Evolutionary conservation across 1,140 invertebrate genomes (phyloP), one percentile per base, ranked within the genome.

Genomic region (Limonius californicus): DNA sequence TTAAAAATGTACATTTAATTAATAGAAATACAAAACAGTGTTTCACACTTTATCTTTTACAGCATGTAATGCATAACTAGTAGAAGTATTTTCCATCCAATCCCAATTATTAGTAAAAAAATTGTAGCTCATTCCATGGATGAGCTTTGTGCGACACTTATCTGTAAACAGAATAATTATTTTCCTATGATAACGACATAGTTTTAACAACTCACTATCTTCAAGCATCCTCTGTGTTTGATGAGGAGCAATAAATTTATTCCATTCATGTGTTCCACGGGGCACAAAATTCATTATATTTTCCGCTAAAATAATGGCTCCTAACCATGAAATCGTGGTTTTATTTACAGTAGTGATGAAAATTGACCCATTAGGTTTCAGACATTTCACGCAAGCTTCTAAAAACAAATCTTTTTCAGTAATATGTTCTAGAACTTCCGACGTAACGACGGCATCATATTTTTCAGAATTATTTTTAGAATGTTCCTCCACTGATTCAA

Each of bases 401-500:
- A 94, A 67, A 79, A 94, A 94, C 1, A 79, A 67, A 42, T 83
- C 76, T 27, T 83, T 77, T 70, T 90, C 78, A 16, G 80, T 70
- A 0, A 94, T 86, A 78, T 95, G 92, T 75, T 95, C 92, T 21
- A 94, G 71, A 9, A 94, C 83, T 80, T 93, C 89, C 20, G 88
- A 89, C 12, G 81, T 81, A 14, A 91, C 79, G 20, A 94, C 77
- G 21, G 82, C 88, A 80, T 94, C 89, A 72, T 82, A 90, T 45
- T 62, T 39, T 39, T 77, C 70, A 14, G 56, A 35, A 54, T 80
- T 69, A 8, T 70, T 60, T 7, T 56, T 9, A 16, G 70, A 62
- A 62, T 81, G 77, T 20, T 84, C 77, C 77, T 87, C 78, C 60
- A 80, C 56, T 1, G 30, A 47, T 4, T 42, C 54, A 1, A 15